phyloP scores from a whole-genome alignment of 2,113 vertebrate genomes.

The Heterotis niloticus region DNA sequence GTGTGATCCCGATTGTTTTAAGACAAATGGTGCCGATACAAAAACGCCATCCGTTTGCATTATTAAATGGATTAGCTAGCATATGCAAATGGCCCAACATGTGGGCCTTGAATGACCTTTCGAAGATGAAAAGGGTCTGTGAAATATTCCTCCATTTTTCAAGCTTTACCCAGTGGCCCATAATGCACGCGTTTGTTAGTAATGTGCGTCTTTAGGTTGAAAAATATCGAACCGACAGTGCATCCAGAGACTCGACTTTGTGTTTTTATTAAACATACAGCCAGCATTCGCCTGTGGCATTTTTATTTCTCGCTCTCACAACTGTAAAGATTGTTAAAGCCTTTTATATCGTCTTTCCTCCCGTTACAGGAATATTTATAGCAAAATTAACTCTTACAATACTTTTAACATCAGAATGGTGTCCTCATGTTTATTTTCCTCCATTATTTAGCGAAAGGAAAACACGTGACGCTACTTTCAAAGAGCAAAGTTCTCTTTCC shows the following conservation, averaged over 20 bases:
- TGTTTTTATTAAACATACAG: background rate
- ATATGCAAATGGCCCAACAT: no score
- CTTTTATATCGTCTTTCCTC: background rate
- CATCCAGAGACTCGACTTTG: background rate
- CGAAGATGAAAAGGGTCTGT: conserved; percentile 37
- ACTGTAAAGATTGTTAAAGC: conserved; percentile 1
- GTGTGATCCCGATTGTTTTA: background rate
- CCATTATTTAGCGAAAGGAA: conserved; percentile 12
- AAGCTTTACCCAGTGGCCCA: conserved; percentile 1
- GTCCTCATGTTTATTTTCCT: conserved; percentile 39
- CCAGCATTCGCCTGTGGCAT: background rate
- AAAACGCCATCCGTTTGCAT: no score
- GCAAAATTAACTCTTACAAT: conserved; percentile 14
- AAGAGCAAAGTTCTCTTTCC: conserved; percentile 1
- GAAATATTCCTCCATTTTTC: conserved; percentile 12
- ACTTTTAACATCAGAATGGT: conserved; percentile 33
- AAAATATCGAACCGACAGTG: conserved; percentile 10
- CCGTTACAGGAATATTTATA: conserved; percentile 13
- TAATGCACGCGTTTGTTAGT: background rate
- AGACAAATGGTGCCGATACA: no score
- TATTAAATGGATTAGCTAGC: no score
- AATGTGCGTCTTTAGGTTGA: conserved; percentile 15
- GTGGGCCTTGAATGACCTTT: background rate
- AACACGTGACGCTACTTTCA: conserved; percentile 22
- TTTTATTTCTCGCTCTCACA: background rate